phyloP scores from a whole-genome alignment of 92 coral and sea anemone species.

The Phenganax subtilis region DNA sequence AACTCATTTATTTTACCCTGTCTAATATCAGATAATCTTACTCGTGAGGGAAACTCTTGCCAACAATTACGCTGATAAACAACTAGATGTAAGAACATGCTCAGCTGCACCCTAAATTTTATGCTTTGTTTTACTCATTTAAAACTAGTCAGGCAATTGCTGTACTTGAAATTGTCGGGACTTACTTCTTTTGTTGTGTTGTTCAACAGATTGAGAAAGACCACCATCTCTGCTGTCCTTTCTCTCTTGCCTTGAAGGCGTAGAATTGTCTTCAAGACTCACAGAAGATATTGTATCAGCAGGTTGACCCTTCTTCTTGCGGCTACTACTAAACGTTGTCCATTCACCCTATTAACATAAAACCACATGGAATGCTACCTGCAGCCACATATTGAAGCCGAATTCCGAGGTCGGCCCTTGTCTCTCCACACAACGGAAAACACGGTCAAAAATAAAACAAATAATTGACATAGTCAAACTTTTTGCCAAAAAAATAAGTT shows the following conservation, averaged over 20 bases:
- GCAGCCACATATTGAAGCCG: too few relatives aligned
- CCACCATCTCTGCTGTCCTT: slow-evolving; percentile 22
- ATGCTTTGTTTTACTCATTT: too few relatives aligned
- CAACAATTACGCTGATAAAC: too few relatives aligned
- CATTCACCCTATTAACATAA: slow-evolving; percentile 71
- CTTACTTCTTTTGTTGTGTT: slow-evolving; percentile 37
- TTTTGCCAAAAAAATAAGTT: not conserved
- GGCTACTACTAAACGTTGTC: slow-evolving; percentile 69
- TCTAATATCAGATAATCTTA: too few relatives aligned
- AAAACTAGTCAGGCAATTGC: too few relatives aligned
- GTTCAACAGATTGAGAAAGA: slow-evolving; percentile 32
- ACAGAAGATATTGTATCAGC: slow-evolving; percentile 22
- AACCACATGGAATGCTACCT: not conserved
- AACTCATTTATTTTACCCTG: too few relatives aligned
- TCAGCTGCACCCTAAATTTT: too few relatives aligned
- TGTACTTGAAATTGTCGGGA: not conserved
- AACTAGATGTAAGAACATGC: too few relatives aligned
- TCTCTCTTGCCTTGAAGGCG: slow-evolving; percentile 6
- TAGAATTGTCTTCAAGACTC: slow-evolving; percentile 9
- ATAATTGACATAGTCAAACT: not conserved
- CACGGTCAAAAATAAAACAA: not conserved
- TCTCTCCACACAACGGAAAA: too few relatives aligned
- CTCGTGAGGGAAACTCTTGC: too few relatives aligned
- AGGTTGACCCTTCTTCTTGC: slow-evolving; percentile 66
- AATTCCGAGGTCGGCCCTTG: too few relatives aligned